Conservation (phyloP, 2,113 vertebrate species). For the Limnothrissa miodon region DNA sequence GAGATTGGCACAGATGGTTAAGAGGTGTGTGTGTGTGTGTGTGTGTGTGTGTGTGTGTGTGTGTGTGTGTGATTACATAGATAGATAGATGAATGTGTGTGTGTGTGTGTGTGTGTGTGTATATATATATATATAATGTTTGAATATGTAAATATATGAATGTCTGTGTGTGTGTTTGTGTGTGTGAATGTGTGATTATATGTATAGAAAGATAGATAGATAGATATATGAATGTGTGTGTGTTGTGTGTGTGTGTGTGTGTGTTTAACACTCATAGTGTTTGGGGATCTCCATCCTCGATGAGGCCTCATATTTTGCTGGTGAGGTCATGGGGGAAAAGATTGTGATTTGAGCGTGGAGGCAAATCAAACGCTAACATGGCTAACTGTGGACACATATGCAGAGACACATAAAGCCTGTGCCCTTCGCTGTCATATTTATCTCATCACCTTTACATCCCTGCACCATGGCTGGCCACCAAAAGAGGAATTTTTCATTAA, state of each 20-base stretch:
- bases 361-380: conserved; percentile 31
- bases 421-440: not conserved
- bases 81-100: too few species aligned
- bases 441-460: not conserved
- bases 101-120: conserved; percentile 16
- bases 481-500: not conserved
- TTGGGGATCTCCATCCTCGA: conserved; percentile 73
- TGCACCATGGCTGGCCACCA: not conserved
- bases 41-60: not conserved
- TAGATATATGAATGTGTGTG: not conserved
- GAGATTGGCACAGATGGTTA: conserved; percentile 30
- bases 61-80: not conserved
- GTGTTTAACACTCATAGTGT: conserved; percentile 66
- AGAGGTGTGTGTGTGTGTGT: conserved; percentile 8
- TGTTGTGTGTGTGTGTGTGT: conserved; percentile 11
- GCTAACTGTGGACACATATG: not conserved
- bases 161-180: conserved; percentile 11
- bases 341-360: conserved; percentile 57
- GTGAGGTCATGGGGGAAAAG: conserved; percentile 75
- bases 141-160: too few species aligned
- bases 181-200: too few species aligned
- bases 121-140: too few species aligned
- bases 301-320: conserved; percentile 66
- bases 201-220: too few species aligned
- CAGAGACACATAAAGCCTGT: conserved; percentile 25